Evolutionary conservation across 2,113 vertebrate species (phyloP).

Genomic region (Zosterops japonicus): DNA sequence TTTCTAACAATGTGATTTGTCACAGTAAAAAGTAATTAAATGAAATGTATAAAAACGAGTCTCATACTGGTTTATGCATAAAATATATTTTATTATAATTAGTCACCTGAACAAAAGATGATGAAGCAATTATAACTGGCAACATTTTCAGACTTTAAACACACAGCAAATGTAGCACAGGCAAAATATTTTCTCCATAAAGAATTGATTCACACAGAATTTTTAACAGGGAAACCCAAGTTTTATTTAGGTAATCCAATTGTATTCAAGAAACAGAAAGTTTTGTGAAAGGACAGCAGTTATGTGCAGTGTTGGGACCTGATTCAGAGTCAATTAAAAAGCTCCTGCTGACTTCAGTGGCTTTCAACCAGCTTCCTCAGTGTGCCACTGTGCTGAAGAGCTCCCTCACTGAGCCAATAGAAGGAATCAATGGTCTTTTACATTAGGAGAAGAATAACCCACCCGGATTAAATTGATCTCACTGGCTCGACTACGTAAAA

Average conservation of each 20-base stretch:
- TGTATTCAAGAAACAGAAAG: slow-evolving; percentile 40
- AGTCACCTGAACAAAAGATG: slow-evolving; percentile 63
- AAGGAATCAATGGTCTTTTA: slow-evolving; percentile 64
- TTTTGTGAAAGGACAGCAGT: slow-evolving; percentile 20
- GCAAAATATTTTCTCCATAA: slow-evolving; percentile 8
- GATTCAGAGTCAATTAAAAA: slow-evolving; percentile 63
- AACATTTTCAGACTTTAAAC: neutral
- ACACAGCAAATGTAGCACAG: neutral
- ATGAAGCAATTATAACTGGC: slow-evolving; percentile 34
- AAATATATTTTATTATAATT: slow-evolving; percentile 61
- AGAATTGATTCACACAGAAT: neutral
- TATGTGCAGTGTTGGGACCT: slow-evolving; percentile 33
- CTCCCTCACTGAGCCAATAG: slow-evolving; percentile 37
- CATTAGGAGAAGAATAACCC: slow-evolving; percentile 61
- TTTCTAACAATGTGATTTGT: slow-evolving; percentile 66
- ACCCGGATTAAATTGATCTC: slow-evolving; percentile 66
- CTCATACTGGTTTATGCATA: slow-evolving; percentile 56
- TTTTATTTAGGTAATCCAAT: slow-evolving; percentile 48
- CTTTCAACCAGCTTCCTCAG: slow-evolving; percentile 59
- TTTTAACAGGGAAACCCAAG: neutral
- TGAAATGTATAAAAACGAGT: slow-evolving; percentile 47
- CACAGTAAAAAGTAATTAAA: slow-evolving; percentile 64
- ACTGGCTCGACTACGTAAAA: slow-evolving; percentile 17
- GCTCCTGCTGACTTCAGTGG: slow-evolving; percentile 60
- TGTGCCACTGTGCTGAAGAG: slow-evolving; percentile 26